Evolutionary conservation across 2,888 invertebrate species (phyloP).

Genomic region (Phengaris arion): DNA sequence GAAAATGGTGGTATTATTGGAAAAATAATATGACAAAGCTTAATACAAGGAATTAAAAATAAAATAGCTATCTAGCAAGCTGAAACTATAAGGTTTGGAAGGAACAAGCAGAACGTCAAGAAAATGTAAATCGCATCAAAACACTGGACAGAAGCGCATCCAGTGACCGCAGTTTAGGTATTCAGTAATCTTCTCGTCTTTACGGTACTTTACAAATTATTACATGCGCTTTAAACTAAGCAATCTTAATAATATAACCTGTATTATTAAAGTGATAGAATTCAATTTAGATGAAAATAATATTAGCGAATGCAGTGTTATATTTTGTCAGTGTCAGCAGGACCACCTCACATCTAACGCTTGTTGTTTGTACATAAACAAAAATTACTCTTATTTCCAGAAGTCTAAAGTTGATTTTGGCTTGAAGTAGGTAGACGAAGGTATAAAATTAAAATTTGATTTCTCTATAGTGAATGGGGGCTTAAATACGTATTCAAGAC

Average conservation of each 20-base stretch:
- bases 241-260: neutral
- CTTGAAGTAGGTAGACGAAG: neutral
- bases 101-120: constrained; percentile 27
- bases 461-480: constrained; percentile 45
- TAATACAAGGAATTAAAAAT: too few relatives aligned
- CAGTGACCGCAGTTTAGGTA: constrained; percentile 37
- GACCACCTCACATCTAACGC: neutral
- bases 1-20: neutral
- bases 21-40: neutral
- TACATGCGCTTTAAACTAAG: neutral
- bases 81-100: neutral
- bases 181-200: constrained; percentile 38
- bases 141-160: constrained; percentile 38
- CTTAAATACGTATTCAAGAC: constrained; percentile 60
- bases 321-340: constrained; percentile 22
- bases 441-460: constrained; percentile 30
- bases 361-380: neutral
- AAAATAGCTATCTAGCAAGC: neutral
- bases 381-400: constrained; percentile 19
- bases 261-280: constrained; percentile 7
- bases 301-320: constrained; percentile 9
- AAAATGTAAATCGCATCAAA: constrained; percentile 38
- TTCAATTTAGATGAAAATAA: neutral
- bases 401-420: constrained; percentile 19
- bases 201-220: constrained; percentile 4